Percentiles rank a stretch among this genome's conserved stretches.
Conservation (phyloP, 2,797 vertebrate species). For the Holocentrus rufus region DNA sequence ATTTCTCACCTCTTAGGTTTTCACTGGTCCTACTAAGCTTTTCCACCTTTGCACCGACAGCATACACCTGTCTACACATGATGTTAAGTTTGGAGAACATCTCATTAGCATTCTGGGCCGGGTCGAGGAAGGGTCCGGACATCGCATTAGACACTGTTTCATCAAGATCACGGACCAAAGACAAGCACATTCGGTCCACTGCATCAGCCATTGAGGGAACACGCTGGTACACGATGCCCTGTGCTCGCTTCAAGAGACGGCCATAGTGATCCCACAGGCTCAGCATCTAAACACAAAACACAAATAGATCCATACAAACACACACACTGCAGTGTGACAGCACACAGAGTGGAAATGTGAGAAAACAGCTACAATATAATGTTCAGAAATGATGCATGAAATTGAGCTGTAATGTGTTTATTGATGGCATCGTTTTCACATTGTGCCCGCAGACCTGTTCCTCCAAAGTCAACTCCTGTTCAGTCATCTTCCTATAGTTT, state of each 20-base stretch:
- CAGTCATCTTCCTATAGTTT: slow-evolving; percentile 68
- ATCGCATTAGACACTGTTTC: slow-evolving; percentile 63
- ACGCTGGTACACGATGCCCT: slow-evolving; percentile 68
- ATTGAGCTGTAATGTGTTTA: neutral
- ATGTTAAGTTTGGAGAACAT: slow-evolving; percentile 72
- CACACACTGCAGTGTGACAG: neutral
- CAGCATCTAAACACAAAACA: slow-evolving; percentile 74
- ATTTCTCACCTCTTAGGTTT: slow-evolving; percentile 78
- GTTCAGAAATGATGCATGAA: neutral
- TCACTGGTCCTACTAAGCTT: slow-evolving; percentile 72
- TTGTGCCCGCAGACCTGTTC: slow-evolving; percentile 75
- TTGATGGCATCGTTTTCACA: neutral
- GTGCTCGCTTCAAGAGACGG: slow-evolving; percentile 77
- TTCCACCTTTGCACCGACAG: slow-evolving; percentile 63
- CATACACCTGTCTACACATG: slow-evolving; percentile 67
- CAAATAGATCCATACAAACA: slow-evolving; percentile 16
- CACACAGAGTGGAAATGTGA: neutral
- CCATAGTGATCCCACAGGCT: slow-evolving; percentile 79
- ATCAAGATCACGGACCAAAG: slow-evolving; percentile 73
- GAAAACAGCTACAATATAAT: neutral
- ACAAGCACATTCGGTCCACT: slow-evolving; percentile 73
- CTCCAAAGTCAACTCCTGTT: slow-evolving; percentile 69
- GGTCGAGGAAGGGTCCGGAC: slow-evolving; percentile 81
- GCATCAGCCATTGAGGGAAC: slow-evolving; percentile 70
- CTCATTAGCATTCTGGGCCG: slow-evolving; percentile 75